A percentile compares a stretch with the other conserved stretches of the same genome.
Conservation (phyloP, 2,113 vertebrate genomes). For the Microtus ochrogaster region DNA sequence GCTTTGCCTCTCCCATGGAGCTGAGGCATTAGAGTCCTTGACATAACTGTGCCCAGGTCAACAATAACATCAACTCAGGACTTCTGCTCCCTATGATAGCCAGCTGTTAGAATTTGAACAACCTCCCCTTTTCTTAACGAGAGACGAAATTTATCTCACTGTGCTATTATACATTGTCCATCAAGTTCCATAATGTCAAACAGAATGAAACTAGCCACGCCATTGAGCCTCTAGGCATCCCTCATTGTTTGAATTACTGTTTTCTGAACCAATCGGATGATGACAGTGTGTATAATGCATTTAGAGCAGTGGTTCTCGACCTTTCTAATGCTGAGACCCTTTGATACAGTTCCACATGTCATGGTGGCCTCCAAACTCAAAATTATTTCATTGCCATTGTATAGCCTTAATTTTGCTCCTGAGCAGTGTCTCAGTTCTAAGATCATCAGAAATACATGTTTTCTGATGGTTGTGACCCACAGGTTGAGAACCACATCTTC, state of each 20-base stretch:
- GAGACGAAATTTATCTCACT: background rate
- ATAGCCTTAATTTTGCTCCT: background rate
- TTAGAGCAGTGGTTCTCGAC: background rate
- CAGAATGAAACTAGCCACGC: background rate
- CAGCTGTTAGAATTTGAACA: background rate
- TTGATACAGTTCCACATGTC: background rate
- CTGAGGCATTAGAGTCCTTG: background rate
- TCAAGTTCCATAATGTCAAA: background rate
- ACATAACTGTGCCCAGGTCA: background rate
- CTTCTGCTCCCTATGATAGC: background rate
- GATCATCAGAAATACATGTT: background rate
- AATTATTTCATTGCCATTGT: background rate
- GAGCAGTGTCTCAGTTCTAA: background rate
- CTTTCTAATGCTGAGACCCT: background rate
- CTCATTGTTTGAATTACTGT: background rate
- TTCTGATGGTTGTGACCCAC: background rate
- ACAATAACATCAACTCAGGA: background rate
- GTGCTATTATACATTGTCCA: rapidly evolving
- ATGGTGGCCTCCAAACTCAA: background rate
- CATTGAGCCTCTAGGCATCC: too few species aligned
- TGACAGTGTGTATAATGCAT: background rate
- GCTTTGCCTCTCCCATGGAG: background rate
- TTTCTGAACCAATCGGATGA: background rate
- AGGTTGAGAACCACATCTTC: background rate
- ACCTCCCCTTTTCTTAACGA: background rate